phyloP scores from a whole-genome alignment of 2,888 invertebrate species.

The Synergus itoensis region DNA sequence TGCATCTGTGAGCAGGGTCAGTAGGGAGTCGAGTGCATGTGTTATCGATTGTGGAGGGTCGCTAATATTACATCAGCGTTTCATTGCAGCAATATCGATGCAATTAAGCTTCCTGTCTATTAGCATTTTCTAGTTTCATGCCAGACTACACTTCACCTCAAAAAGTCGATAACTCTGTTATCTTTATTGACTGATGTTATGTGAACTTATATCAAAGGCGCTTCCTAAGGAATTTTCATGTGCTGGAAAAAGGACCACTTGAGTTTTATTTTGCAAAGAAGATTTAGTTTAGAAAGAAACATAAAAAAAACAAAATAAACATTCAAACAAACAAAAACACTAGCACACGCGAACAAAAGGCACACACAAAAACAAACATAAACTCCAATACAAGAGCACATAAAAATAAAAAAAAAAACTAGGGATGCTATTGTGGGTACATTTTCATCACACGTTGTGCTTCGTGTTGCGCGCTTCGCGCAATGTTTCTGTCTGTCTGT shows the following conservation, averaged over 20 bases:
- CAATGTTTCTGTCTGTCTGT: too few relatives aligned
- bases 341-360: too few relatives aligned
- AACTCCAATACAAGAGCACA: too few relatives aligned
- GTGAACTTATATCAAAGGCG: not conserved
- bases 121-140: slow-evolving; percentile 19
- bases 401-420: too few relatives aligned
- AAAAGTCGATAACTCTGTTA: not conserved
- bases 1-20: slow-evolving; percentile 50
- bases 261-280: not conserved
- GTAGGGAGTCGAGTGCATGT: slow-evolving; percentile 42
- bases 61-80: slow-evolving; percentile 37
- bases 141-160: slow-evolving; percentile 18
- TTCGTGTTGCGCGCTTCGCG: too few relatives aligned
- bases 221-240: not conserved
- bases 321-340: too few relatives aligned
- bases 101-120: slow-evolving; percentile 54
- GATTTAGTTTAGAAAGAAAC: too few relatives aligned
- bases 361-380: too few relatives aligned
- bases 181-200: slow-evolving; percentile 8
- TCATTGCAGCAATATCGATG: slow-evolving; percentile 49
- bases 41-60: slow-evolving; percentile 21
- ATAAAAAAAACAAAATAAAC: too few relatives aligned
- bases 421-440: too few relatives aligned
- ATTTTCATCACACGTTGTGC: too few relatives aligned
- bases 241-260: not conserved